Conservation (phyloP, 2,113 vertebrate species). For the Phalacrocorax aristotelis region DNA sequence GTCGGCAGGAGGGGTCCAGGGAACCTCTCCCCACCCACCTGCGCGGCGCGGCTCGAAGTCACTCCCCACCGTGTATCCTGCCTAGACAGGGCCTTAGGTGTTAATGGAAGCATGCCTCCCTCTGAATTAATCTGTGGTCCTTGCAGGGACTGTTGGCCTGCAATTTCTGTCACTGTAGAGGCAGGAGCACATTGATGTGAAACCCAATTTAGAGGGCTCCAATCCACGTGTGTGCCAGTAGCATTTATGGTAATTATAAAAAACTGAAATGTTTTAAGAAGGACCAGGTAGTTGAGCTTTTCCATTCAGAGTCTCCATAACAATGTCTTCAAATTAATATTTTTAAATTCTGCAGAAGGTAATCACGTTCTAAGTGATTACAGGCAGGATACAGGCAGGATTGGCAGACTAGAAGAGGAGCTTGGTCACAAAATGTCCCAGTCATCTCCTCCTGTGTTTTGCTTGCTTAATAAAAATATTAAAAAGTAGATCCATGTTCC, state of each 20-base stretch:
- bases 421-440: not conserved
- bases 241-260: not conserved
- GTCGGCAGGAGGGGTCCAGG: not conserved
- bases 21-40: not conserved
- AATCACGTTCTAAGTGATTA: not conserved
- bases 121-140: not conserved
- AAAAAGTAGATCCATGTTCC: not conserved
- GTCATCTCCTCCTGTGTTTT: not conserved
- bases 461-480: not conserved
- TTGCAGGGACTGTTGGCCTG: not conserved
- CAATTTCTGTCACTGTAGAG: not conserved
- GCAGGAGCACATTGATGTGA: not conserved
- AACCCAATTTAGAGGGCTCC: not conserved
- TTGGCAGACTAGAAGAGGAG: not conserved
- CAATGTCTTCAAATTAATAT: slow-evolving; percentile 20
- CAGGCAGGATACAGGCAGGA: not conserved
- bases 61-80: not conserved
- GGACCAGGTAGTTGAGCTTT: not conserved
- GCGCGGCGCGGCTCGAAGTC: not conserved
- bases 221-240: not conserved
- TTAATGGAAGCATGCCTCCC: not conserved
- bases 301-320: not conserved
- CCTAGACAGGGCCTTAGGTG: not conserved
- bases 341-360: not conserved
- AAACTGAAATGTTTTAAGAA: not conserved